Base-by-base conservation (phyloP, 2,113 vertebrate genomes). In the Beaufortia kweichowensis region DNA sequence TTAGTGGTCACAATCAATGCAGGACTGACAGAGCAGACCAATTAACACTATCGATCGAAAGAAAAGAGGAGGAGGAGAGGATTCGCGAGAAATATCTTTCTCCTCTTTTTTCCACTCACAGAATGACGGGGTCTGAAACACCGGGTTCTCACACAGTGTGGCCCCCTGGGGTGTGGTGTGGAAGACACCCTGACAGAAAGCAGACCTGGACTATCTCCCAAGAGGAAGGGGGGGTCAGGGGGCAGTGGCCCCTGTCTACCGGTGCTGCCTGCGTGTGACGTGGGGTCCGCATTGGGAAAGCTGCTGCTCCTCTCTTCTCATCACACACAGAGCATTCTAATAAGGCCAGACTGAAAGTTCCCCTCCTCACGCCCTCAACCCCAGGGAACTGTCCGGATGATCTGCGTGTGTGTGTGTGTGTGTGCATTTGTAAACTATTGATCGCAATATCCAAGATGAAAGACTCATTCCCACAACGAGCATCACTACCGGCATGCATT, bases 181-280 rank as follows among this genome's bases (percentile, higher is more conserved):
- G 90, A 93, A 86, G 88, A 93, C 91, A 84, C 39, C 2, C 87
- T 95, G 94, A 98, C 91, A 94, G 90, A 95, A 94, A 96, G 88
- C 96, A 97, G 95, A 90, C 89, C 83, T 84, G 76, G 84, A 88
- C 88, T 96, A 95, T 95, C 94, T 94, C 78, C 28, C 87, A 85
- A 85, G 88, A 90, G 89, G 90, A 92, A 94, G 90, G 90, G 75
- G 9, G 76, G 90, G 92, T 93, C 90, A 92, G 82, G 79, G 80
- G 84, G 79, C 71, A 53, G 82, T 62, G 73, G 57, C 76, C 79
- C 77, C 76, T 77, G 80, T 84, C 82, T 65, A 50, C 60, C 12
- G 28, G 67, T 21, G 26, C 76, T 81, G 71, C 60, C 83, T 61
- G 81, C 59, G 9, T n/a, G 14, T 75, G 84, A 79, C 67, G 74